These are phyloP conservation scores for Calcarius lapponicus DNA, from an alignment of 2,797 vertebrate genomes.

Conservation along the genomic window DNA sequence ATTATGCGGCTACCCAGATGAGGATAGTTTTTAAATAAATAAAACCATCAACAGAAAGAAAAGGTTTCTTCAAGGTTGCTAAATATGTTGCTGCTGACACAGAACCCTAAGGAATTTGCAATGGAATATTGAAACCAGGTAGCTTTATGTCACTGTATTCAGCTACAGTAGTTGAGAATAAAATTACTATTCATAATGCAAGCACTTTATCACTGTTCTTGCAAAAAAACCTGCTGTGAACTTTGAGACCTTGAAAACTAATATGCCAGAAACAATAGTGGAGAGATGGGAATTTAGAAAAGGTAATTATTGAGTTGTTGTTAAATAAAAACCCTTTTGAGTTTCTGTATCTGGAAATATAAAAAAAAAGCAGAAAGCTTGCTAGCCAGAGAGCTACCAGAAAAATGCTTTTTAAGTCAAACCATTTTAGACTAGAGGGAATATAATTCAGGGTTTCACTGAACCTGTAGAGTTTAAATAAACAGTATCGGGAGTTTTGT, in stretches of 20 bases:
- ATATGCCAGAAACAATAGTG: constrained; percentile 61
- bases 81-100: constrained; percentile 47
- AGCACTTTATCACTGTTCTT: constrained; percentile 39
- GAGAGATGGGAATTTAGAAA: constrained; percentile 35
- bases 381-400: not conserved
- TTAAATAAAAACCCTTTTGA: constrained; percentile 58
- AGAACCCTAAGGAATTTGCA: constrained; percentile 52
- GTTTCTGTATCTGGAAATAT: not conserved
- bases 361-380: not conserved
- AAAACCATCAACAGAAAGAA: constrained; percentile 14
- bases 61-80: constrained; percentile 45
- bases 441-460: constrained; percentile 21
- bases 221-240: constrained; percentile 44
- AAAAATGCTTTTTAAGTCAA: constrained; percentile 44
- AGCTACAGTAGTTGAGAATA: constrained; percentile 7
- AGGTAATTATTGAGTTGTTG: constrained; percentile 63
- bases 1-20: not conserved
- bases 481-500: not conserved
- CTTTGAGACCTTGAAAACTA: constrained; percentile 66
- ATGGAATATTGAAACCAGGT: constrained; percentile 35
- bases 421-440: constrained; percentile 23
- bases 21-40: constrained; percentile 18
- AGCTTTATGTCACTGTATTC: constrained; percentile 11
- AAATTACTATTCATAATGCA: constrained; percentile 68
- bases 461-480: constrained; percentile 28